phyloP scores from a whole-genome alignment of 92 coral and sea anemone species.

The Virgularia gustaviana region DNA sequence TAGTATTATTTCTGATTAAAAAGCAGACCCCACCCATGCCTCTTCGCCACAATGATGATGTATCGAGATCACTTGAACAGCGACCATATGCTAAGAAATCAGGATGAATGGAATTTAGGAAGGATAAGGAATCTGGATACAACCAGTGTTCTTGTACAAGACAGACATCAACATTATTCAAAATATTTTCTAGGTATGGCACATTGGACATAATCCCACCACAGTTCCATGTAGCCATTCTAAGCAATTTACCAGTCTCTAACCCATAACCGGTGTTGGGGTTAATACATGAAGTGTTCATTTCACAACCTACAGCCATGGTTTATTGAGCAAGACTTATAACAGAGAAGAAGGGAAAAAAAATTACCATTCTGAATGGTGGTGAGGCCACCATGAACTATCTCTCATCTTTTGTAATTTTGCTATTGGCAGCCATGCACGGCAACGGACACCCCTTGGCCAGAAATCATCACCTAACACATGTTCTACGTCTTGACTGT shows the following conservation, averaged over 20 bases:
- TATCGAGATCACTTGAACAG: not conserved
- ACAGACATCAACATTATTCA: not conserved
- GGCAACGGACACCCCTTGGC: not conserved
- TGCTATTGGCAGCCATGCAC: not conserved
- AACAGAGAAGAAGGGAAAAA: too few species aligned
- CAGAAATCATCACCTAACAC: not conserved
- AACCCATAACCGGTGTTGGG: not conserved
- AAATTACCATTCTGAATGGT: not conserved
- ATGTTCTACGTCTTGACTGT: not conserved
- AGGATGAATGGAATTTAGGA: not conserved
- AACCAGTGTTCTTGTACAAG: not conserved
- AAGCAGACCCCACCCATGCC: too few species aligned
- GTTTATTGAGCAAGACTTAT: too few species aligned
- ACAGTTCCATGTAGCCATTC: not conserved
- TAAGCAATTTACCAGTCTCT: not conserved
- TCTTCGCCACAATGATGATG: not conserved
- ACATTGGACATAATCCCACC: not conserved
- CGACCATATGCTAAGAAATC: not conserved
- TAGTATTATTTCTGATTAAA: too few species aligned
- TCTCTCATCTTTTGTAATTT: not conserved
- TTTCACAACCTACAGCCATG: too few species aligned
- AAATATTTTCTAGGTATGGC: not conserved
- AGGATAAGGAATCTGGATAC: not conserved
- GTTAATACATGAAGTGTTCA: too few species aligned
- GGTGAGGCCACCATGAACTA: not conserved